These are phyloP conservation scores for Aspidiotus rigidus DNA, from an alignment of 2,888 invertebrate species.

Conservation along the genomic window DNA sequence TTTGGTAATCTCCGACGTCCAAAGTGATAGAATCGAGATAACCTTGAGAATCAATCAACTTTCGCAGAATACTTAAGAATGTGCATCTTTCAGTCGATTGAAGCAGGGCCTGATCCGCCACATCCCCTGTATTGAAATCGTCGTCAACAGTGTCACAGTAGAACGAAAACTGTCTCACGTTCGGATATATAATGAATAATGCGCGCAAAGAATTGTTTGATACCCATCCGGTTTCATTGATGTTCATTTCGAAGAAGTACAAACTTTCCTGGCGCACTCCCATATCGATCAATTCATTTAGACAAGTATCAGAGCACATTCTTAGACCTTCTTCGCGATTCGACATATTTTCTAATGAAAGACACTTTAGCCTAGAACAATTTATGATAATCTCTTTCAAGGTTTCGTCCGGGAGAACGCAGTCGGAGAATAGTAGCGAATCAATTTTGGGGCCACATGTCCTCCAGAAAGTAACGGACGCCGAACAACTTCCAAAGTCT, in stretches of 20 bases:
- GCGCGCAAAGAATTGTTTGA: neutral
- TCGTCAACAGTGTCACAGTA: conserved; percentile 2
- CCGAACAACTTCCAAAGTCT: neutral
- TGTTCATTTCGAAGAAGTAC: neutral
- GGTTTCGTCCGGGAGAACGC: neutral
- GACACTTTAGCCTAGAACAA: neutral
- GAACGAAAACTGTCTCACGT: neutral
- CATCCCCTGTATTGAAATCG: neutral
- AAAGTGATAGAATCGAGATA: neutral
- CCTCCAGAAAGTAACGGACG: neutral
- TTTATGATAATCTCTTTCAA: neutral
- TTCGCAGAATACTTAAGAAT: neutral
- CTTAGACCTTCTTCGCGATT: neutral
- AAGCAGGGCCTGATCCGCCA: neutral
- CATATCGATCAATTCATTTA: neutral
- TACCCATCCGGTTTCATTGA: neutral
- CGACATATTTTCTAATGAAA: conserved; percentile 1
- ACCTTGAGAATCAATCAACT: neutral
- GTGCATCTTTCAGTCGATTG: neutral
- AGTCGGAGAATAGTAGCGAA: neutral
- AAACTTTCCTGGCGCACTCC: neutral
- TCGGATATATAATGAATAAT: neutral
- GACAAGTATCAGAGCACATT: neutral
- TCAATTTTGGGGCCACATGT: neutral
- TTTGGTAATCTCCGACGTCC: neutral